Percentiles rank a stretch among this genome's conserved stretches.
phyloP scores from a whole-genome alignment of 1,140 invertebrate species.

The Pectinophora gossypiella region DNA sequence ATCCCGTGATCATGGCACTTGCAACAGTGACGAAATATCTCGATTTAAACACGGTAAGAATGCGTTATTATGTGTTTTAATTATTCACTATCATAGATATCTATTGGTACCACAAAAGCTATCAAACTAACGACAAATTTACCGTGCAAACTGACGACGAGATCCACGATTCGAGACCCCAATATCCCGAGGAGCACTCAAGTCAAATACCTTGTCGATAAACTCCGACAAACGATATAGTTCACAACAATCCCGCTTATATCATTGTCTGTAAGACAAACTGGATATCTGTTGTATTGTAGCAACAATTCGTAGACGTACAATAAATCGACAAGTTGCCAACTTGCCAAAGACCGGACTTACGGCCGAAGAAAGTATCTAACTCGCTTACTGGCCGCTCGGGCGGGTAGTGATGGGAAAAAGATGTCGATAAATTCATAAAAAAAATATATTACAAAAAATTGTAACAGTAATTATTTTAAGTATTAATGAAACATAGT shows the following conservation, averaged over 20 bases:
- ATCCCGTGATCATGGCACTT: too few relatives aligned
- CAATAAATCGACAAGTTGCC: slow-evolving; percentile 64
- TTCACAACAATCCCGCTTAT: slow-evolving; percentile 39
- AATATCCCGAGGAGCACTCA: slow-evolving; percentile 17
- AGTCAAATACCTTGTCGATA: slow-evolving; percentile 28
- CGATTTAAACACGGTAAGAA: too few relatives aligned
- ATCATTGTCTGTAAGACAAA: slow-evolving; percentile 60
- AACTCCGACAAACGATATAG: slow-evolving; percentile 22
- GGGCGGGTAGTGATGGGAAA: slow-evolving; percentile 15
- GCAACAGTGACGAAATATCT: too few relatives aligned
- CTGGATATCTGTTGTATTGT: slow-evolving; percentile 57
- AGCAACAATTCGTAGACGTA: slow-evolving; percentile 37
- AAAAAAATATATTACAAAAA: too few relatives aligned
- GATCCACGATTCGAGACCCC: too few relatives aligned
- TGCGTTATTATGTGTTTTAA: too few relatives aligned
- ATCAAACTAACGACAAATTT: too few relatives aligned
- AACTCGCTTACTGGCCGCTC: slow-evolving; percentile 39
- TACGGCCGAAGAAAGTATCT: slow-evolving; percentile 66
- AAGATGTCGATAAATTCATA: neutral
- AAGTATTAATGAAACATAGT: too few relatives aligned
- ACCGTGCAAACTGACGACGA: too few relatives aligned
- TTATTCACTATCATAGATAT: too few relatives aligned
- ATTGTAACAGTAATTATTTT: too few relatives aligned
- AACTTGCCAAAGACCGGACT: slow-evolving; percentile 64
- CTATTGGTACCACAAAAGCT: too few relatives aligned